Conservation (phyloP, 2,888 invertebrate genomes). For the Idaea biselata region DNA sequence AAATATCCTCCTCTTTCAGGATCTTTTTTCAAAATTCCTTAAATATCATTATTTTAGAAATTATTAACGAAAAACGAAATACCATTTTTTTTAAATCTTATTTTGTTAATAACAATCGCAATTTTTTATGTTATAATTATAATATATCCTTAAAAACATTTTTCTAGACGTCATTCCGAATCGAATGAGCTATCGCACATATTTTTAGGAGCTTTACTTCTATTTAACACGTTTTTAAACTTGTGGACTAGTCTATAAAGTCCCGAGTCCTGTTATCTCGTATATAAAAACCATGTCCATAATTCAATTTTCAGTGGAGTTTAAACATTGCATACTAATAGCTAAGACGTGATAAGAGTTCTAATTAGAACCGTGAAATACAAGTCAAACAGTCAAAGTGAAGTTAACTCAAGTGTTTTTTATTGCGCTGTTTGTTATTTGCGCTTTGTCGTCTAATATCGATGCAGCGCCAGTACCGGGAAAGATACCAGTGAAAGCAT, state of each 20-base stretch:
- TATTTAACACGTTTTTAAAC: too few species aligned
- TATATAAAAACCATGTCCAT: conserved; percentile 21
- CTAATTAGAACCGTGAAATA: not conserved
- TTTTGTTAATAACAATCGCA: too few species aligned
- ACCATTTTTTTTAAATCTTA: too few species aligned
- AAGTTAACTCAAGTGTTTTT: conserved; percentile 25
- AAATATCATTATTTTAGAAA: too few species aligned
- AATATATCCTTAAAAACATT: too few species aligned
- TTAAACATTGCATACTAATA: conserved; percentile 16
- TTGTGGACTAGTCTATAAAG: conserved; percentile 15
- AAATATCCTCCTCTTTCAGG: too few species aligned
- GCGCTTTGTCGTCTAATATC: conserved; percentile 29
- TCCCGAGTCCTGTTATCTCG: conserved; percentile 15
- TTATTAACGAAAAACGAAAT: too few species aligned
- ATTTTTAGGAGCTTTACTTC: too few species aligned
- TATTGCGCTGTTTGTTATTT: conserved; percentile 22
- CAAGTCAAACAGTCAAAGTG: conserved; percentile 24
- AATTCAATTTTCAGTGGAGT: conserved; percentile 15
- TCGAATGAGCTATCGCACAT: too few species aligned
- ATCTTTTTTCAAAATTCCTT: too few species aligned
- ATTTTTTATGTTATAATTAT: too few species aligned
- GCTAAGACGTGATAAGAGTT: conserved; percentile 2
- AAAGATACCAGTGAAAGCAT: conserved; percentile 44
- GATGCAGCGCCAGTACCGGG: conserved; percentile 28
- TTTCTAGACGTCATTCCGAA: too few species aligned